phyloP scores from a whole-genome alignment of 1,140 invertebrate genomes.

The Monomorium pharaonis region DNA sequence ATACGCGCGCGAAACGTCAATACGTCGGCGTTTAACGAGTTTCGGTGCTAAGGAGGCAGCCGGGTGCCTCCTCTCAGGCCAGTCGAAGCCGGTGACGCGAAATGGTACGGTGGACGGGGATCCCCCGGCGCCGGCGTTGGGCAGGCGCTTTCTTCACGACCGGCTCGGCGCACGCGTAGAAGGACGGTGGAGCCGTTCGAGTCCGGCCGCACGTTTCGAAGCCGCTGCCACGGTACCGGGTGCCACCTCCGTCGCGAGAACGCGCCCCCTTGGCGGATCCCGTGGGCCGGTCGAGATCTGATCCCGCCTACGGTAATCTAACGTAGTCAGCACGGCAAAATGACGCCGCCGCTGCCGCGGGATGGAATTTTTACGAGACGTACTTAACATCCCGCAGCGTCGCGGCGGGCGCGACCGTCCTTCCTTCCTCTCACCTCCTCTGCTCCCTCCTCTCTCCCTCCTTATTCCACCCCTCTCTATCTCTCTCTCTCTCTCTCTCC shows the following conservation, averaged over 20 bases:
- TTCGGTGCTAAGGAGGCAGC: conserved; percentile 50
- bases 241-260: conserved; percentile 53
- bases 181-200: conserved; percentile 58
- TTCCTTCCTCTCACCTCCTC: conserved; percentile 59
- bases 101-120: conserved; percentile 79
- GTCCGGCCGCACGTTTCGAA: conserved; percentile 51
- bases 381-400: conserved; percentile 79
- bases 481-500: background rate
- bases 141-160: conserved; percentile 71
- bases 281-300: conserved; percentile 37
- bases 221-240: conserved; percentile 39
- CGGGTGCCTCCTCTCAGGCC: conserved; percentile 71
- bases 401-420: conserved; percentile 60
- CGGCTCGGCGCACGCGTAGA: conserved; percentile 68
- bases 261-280: conserved; percentile 24
- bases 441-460: background rate
- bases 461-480: conserved; percentile 1
- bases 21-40: conserved; percentile 61
- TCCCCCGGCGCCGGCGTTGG: conserved; percentile 66
- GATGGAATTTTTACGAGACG: conserved; percentile 84
- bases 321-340: conserved; percentile 75
- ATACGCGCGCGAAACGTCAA: conserved; percentile 65
- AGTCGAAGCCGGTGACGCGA: conserved; percentile 82
- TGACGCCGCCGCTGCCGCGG: conserved; percentile 74
- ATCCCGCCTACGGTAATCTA: conserved; percentile 29